Evolutionary conservation across 2,888 invertebrate species (phyloP), one percentile per base, ranked within the genome.

Genomic region (Chloroclystis v-ata): DNA sequence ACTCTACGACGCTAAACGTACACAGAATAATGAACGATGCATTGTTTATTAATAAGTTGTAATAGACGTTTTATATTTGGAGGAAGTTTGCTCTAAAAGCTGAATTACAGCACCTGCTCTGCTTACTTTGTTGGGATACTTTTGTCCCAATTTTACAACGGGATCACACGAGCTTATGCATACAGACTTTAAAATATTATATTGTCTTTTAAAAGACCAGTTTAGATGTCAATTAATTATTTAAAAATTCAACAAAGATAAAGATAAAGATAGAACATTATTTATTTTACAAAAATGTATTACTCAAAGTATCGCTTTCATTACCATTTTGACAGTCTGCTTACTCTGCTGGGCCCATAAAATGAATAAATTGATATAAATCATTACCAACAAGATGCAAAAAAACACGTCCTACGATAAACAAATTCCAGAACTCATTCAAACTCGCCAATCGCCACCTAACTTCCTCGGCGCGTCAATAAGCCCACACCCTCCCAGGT

Each of bases 401-500:
- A 12, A 29, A 29, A 37, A n/a, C 20, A 12, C 20, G 16, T 26
- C 26, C 5, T 14, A 20, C 20, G 35, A 35, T 20, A 35, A 35
- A 20, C 35, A 20, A 35, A 33, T 33, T 33, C 32, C 35, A 10
- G 20, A 35, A 35, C 20, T 35, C 28, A 20, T 37, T 20, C 28
- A 38, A 40, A 35, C 41, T 49, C 49, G 40, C 24, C 49, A 38
- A 47, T 47, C 40, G 30, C 43, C 45, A 46, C 40, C 49, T 45
- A 52, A 45, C 20, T 29, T 33, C 44, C 47, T 48, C 52, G 47
- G 28, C 41, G 42, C 52, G 47, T 51, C 56, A 45, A 56, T 56
- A 54, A 43, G 46, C 44, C 43, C 42, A 42, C 69, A 71, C 72
- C 69, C n/a, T n/a, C n/a, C n/a, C n/a, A n/a, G n/a, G n/a, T n/a